Evolutionary conservation across 2,797 vertebrate genomes (phyloP), one percentile per base, ranked within the genome.

Genomic region (Australoheros facetus): DNA sequence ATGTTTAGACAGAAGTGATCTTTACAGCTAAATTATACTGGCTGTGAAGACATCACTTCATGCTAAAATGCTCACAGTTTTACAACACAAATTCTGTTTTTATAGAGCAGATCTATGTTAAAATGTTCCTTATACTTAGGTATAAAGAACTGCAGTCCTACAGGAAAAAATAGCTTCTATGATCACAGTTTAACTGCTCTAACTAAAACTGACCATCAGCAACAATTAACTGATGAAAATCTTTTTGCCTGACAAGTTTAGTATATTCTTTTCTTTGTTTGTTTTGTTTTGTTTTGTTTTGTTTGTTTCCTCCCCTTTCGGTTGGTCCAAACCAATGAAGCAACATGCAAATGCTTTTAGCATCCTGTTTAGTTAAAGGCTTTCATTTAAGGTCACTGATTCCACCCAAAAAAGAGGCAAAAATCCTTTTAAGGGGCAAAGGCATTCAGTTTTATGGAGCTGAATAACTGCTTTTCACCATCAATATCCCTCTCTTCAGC

Each of bases 371-470:
- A 48, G 8, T 48, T 13, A 72, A 30, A 83, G 19, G 12, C n/a
- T n/a, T 55, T 57, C 26, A 71, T 75, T 75, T 71, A 71, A 75
- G 73, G 73, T 75, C 72, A 55, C 51, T 26, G 45, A 16, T 45
- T 55, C 45, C 23, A 28, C 62, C 48, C 5, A 66, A 51, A 48
- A 73, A 58, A 9, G 21, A 21, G 42, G 32, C 42, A 32, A 30
- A 64, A 74, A 64, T 59, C 30, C 19, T 56, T 4, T 71, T 28
- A 34, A 56, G 74, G 39, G 71, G 16, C 26, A n/a, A 51, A 6
- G 8, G 5, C 9, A 26, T 71, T 30, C 3, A 26, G 19, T 37
- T 39, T 59, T 71, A 32, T 57, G 28, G 28, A 71, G 55, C 26
- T 48, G 8, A 54, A 69, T 28, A 66, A 21, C 45, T 57, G 16